Conservation (phyloP, 2,888 invertebrate species). For the Erpobdella octoculata region DNA sequence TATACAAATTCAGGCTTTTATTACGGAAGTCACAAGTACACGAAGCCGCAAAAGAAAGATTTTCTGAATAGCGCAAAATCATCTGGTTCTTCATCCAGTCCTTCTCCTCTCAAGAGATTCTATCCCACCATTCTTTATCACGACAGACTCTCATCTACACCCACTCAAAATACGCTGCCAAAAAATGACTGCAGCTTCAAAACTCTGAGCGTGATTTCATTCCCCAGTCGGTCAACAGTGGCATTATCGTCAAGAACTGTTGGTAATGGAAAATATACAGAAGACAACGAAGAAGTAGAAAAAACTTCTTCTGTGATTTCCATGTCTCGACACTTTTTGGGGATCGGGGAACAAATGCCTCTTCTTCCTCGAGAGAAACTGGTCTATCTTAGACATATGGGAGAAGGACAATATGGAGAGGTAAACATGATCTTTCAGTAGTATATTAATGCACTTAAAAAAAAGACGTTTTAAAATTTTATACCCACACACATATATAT, state of each 20-base stretch:
- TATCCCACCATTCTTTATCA: constrained; percentile 17
- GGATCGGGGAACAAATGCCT: not conserved
- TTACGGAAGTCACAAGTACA: constrained; percentile 22
- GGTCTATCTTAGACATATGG: constrained; percentile 6
- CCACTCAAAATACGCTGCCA: not conserved
- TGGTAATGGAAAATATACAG: not conserved
- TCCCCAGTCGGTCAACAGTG: not conserved
- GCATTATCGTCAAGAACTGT: not conserved
- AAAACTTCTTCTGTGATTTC: constrained; percentile 5
- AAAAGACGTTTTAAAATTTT: too few species aligned
- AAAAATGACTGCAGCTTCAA: not conserved
- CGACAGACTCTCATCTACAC: too few species aligned
- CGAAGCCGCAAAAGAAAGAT: not conserved
- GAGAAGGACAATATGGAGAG: constrained; percentile 16
- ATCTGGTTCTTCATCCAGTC: not conserved
- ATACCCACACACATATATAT: too few species aligned
- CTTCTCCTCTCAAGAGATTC: constrained; percentile 7
- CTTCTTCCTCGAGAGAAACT: constrained; percentile 9
- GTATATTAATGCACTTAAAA: too few species aligned
- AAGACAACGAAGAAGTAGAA: not conserved
- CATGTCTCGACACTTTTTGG: not conserved
- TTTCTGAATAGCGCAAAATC: not conserved
- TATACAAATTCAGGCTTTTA: not conserved
- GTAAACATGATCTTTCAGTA: not conserved
- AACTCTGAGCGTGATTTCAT: not conserved